Evolutionary conservation across 2,113 vertebrate species (phyloP), one percentile per base, ranked within the genome.

Genomic region (Xenus cinereus): DNA sequence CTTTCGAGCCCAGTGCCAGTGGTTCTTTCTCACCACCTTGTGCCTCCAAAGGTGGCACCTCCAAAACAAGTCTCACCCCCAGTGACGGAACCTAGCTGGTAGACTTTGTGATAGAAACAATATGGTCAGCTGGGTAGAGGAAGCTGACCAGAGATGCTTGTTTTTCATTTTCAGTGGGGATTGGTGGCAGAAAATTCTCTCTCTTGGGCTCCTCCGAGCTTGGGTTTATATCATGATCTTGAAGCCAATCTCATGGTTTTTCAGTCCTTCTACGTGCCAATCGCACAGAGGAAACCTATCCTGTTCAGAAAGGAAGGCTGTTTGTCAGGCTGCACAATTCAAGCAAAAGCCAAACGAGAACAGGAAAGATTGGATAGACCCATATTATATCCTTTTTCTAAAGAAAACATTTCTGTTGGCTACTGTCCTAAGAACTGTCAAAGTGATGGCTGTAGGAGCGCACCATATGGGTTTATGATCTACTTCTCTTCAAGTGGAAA

Each of bases 401-500:
- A 88, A 79, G 62, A 73, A 93, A 95, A 86, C 46, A 14, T 96
- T 75, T 94, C 12, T 67, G 27, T 88, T 93, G 91, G 68, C 59
- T 75, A n/a, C 39, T 73, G 43, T 71, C 90, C 56, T 69, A 75
- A 84, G 87, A 74, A 20, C 77, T 68, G 85, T 68, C 59, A 79
- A 20, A 87, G 51, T 59, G n/a, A 94, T 89, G 91, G 35, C 35
- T 85, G 37, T 21, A 84, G 27, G 26, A 95, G 30, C 0, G 0
- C 48, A 59, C 62, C 79, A n/a, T 21, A 23, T 90, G 39, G 26
- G 46, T 74, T 95, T 84, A 73, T 72, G 27, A 90, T 93, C 71
- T 89, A 19, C 84, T 86, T 95, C 89, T 90, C 68, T 92, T 92
- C 75, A 87, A 92, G 67, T 74, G 73, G 92, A 97, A 95, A 91